Evolutionary conservation across 2,113 vertebrate species (phyloP), one percentile per base, ranked within the genome.

Genomic region (Orthochromis malagaraziensis): DNA sequence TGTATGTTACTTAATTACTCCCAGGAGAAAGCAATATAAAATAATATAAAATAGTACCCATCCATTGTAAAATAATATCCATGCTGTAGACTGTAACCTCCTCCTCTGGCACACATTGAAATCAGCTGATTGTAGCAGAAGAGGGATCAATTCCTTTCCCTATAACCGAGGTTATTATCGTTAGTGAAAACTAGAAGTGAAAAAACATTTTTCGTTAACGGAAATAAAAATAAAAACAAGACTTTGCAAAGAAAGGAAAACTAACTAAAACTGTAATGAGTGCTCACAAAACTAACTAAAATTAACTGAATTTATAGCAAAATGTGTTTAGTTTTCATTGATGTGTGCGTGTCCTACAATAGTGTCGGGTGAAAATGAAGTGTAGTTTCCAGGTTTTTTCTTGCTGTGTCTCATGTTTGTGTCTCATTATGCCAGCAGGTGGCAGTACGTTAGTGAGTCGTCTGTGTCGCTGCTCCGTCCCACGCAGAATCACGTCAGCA

Each of bases 291-390:
- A 21, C 19, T 21, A 11, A 53, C 19, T 53, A 4, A 54, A 54
- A 1, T 54, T 4, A 24, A 1, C n/a, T 54, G n/a, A 6, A 54
- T 6, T 54, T 54, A 6, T 6, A 54, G n/a, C 1, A 54, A 54
- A 3, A 12, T 12, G 51, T 54, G 3, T 54, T 54, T 12, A 21
- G 10, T 54, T 21, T 54, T 54, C 19, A 1, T 9, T 21, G 21
- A 4, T 4, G 8, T 35, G 8, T 9, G 33, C 4, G 33, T 35
- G 33, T 35, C 33, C 4, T 35, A 35, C 33, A 53, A 53, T 21
- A 53, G 19, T 53, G 0, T 0, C 0, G 9, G 51, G 51, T 53
- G 51, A 53, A 53, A 53, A 2, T 53, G 3, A 53, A 6, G 19
- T 6, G 1, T n/a, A n/a, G 49, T n/a, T 51, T 5, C 49, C 49